phyloP scores from a whole-genome alignment of 2,113 vertebrate species.

The Tragelaphus buxtoni region DNA sequence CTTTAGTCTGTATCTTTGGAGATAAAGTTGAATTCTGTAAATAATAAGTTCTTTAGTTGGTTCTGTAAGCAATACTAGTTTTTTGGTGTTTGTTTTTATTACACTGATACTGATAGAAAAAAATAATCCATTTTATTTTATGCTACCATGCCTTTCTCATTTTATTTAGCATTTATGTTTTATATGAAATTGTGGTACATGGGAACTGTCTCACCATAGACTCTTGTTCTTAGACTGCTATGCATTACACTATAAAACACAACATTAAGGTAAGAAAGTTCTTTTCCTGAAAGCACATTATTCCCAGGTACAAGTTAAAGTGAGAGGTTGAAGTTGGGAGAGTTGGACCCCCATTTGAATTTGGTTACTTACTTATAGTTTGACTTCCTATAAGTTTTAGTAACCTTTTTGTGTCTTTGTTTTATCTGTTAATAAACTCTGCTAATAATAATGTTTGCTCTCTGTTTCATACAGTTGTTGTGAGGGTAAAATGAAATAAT shows the following conservation, averaged over 20 bases:
- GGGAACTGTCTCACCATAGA: neutral
- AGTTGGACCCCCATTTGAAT: neutral
- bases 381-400: neutral
- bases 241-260: neutral
- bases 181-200: neutral
- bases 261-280: neutral
- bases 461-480: neutral
- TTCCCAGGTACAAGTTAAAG: neutral
- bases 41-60: neutral
- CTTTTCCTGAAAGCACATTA: neutral
- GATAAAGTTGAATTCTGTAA: neutral
- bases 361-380: neutral
- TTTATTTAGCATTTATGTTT: neutral
- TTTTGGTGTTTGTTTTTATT: neutral
- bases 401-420: neutral
- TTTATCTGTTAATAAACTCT: neutral
- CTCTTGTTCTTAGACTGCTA: neutral
- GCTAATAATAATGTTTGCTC: neutral
- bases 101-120: neutral
- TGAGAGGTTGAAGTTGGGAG: neutral
- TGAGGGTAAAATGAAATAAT: constrained; percentile 37
- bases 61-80: neutral
- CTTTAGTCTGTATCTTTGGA: neutral
- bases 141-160: neutral
- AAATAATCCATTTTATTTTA: neutral